phyloP scores from a whole-genome alignment of 2,113 vertebrate species.

The Cochlearius cochlearius region DNA sequence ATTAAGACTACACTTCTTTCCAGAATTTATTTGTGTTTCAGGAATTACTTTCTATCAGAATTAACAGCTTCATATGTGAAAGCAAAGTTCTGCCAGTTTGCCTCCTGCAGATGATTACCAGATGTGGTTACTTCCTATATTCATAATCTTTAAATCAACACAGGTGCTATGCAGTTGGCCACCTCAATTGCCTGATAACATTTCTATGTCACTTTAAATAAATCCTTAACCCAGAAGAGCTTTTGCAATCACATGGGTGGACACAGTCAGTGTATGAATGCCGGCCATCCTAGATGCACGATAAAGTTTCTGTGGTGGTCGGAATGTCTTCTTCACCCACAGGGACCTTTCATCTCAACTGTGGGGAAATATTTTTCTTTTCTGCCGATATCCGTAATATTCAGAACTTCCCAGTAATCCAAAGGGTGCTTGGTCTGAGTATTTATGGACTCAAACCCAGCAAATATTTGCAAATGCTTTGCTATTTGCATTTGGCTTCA shows the following conservation, averaged over 20 bases:
- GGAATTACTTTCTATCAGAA: neutral
- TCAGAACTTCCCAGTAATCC: neutral
- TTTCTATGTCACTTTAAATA: neutral
- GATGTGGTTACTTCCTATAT: neutral
- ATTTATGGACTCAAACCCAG: neutral
- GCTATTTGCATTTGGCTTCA: neutral
- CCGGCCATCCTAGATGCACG: neutral
- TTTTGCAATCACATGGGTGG: neutral
- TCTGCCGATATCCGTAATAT: rapidly evolving
- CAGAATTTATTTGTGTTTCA: neutral
- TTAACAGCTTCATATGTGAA: neutral
- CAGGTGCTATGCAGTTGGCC: neutral
- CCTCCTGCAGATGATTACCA: neutral
- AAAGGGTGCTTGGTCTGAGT: neutral
- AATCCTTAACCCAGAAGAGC: neutral
- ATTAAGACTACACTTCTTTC: neutral
- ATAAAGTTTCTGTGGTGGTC: neutral
- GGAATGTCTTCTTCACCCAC: neutral
- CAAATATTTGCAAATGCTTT: neutral
- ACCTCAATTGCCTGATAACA: neutral
- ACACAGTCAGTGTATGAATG: rapidly evolving
- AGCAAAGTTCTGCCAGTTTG: neutral
- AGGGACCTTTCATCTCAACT: neutral
- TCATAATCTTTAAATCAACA: neutral
- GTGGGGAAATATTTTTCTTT: neutral